These are phyloP conservation scores for Cercocebus atys DNA, from an alignment of 2,113 vertebrate species.

Conservation along the genomic window DNA sequence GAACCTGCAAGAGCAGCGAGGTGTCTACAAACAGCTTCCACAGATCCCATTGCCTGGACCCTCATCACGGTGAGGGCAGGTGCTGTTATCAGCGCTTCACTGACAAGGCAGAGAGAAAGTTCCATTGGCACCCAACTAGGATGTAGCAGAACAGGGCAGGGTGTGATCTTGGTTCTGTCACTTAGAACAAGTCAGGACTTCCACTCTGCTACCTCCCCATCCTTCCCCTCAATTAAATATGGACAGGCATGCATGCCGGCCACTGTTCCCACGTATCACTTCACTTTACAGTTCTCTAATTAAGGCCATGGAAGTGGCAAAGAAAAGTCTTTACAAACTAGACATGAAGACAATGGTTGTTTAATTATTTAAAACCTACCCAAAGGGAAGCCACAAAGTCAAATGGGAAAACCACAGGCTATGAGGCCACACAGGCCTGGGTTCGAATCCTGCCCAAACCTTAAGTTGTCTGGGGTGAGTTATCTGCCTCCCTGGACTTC, in stretches of 20 bases:
- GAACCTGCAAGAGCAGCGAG: no score
- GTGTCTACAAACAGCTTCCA: background rate
- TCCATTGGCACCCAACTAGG: no score
- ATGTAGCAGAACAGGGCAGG: background rate
- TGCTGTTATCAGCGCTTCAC: rapidly evolving
- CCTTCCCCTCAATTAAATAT: background rate
- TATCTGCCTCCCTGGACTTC: background rate
- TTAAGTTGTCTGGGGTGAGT: background rate
- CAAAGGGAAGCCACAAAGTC: background rate
- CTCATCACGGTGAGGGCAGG: rapidly evolving
- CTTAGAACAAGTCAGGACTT: background rate
- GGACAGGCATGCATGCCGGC: background rate
- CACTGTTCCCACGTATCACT: no score
- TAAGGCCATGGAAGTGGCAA: background rate
- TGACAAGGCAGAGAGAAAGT: background rate
- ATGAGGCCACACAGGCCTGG: background rate
- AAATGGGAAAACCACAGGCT: background rate
- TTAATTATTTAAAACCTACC: background rate
- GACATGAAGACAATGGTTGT: background rate
- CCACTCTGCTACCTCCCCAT: rapidly evolving
- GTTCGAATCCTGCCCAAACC: background rate
- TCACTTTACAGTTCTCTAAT: background rate
- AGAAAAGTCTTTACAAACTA: background rate
- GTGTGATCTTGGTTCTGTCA: background rate
- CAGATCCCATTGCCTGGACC: rapidly evolving